phyloP scores from a whole-genome alignment of 2,797 vertebrate genomes.

The Galago senegalensis region DNA sequence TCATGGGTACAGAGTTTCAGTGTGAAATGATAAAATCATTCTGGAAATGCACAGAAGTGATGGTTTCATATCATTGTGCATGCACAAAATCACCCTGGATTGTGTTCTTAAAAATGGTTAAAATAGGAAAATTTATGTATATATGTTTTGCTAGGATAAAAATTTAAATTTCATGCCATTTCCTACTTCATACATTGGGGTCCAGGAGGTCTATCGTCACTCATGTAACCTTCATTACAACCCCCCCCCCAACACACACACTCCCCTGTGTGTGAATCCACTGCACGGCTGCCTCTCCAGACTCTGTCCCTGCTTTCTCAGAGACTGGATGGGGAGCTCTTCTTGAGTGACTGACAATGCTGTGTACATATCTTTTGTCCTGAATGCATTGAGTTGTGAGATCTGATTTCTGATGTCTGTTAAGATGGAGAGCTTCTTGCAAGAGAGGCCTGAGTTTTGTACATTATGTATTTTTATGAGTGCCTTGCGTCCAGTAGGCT shows the following conservation, averaged over 20 bases:
- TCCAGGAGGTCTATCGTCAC: neutral
- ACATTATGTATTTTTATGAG: neutral
- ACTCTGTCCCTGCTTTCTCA: too few relatives aligned
- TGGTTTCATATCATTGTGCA: neutral
- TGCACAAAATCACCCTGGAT: neutral
- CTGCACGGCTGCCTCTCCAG: neutral
- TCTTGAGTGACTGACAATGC: neutral
- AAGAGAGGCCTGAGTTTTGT: neutral
- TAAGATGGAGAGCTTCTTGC: neutral
- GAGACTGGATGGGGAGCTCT: neutral
- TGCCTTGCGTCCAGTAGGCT: neutral
- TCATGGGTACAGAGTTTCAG: neutral
- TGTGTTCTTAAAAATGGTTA: neutral
- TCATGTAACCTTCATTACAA: neutral
- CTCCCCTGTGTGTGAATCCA: neutral
- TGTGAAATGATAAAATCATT: neutral
- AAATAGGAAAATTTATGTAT: neutral
- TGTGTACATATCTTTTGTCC: neutral
- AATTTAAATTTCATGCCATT: neutral
- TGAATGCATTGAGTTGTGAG: neutral
- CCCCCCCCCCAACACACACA: too few relatives aligned
- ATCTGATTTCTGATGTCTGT: neutral
- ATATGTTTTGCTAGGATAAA: neutral
- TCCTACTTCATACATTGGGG: neutral
- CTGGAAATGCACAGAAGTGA: neutral